Conservation (phyloP, 2,888 invertebrate species). For the Cosmorhoe ocellata region DNA sequence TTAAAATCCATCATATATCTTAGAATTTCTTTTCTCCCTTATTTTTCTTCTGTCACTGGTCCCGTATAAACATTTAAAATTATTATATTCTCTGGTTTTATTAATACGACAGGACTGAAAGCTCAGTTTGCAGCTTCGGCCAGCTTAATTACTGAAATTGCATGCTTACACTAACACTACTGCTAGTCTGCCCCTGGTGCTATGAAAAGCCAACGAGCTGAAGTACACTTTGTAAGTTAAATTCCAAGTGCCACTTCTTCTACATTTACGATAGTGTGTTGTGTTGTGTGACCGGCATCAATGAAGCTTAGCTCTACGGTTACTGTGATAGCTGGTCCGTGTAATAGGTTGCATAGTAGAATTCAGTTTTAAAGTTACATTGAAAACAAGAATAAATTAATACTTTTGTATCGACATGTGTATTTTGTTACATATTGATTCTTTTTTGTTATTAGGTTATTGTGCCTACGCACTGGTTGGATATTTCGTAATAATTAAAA, state of each 20-base stretch:
- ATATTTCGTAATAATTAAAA: too few species aligned
- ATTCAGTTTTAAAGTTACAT: background rate
- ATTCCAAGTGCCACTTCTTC: constrained; percentile 18
- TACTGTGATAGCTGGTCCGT: constrained; percentile 4
- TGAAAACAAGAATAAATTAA: too few species aligned
- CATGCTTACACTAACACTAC: background rate
- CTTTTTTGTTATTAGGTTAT: too few species aligned
- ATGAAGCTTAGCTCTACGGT: constrained; percentile 1
- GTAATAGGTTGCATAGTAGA: too few species aligned
- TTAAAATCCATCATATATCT: too few species aligned
- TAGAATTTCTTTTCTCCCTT: too few species aligned
- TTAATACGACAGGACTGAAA: background rate
- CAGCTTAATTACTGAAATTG: constrained; percentile 10
- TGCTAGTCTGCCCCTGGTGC: too few species aligned
- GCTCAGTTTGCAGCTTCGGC: background rate
- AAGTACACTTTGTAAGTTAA: constrained; percentile 19
- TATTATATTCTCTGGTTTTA: background rate
- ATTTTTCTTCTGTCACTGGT: too few species aligned
- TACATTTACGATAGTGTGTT: constrained; percentile 8
- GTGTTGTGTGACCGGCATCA: constrained; percentile 6
- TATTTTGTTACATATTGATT: too few species aligned
- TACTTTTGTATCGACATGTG: too few species aligned
- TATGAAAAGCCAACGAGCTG: constrained; percentile 4
- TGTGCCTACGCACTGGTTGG: too few species aligned
- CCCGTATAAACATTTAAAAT: too few species aligned